Conservation (phyloP, 2,888 invertebrate species). For the Orthosia gracilis region DNA sequence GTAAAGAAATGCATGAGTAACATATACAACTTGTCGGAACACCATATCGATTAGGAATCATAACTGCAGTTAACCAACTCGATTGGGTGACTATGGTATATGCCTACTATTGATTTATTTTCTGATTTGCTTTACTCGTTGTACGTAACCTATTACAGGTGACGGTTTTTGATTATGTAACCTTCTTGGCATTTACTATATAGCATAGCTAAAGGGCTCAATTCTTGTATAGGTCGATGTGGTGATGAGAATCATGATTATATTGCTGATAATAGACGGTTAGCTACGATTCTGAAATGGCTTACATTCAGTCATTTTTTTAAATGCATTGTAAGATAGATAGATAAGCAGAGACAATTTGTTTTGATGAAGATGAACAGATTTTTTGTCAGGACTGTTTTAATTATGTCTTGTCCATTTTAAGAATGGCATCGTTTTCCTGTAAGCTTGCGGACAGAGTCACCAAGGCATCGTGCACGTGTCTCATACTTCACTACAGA, state of each 20-base stretch:
- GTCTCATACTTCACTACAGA: conserved; percentile 26
- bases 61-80: conserved; percentile 43
- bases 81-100: conserved; percentile 18
- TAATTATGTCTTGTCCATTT: not conserved
- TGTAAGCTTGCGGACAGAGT: conserved; percentile 18
- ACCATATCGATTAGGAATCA: conserved; percentile 21
- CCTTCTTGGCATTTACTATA: not conserved
- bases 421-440: conserved; percentile 25
- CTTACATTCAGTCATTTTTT: not conserved
- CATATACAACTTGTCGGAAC: not conserved
- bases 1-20: conserved; percentile 12
- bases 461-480: not conserved
- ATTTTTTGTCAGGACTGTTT: conserved; percentile 10
- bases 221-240: not conserved
- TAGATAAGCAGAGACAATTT: not conserved
- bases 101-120: conserved; percentile 37
- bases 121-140: conserved; percentile 24
- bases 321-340: conserved; percentile 3
- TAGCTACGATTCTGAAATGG: not conserved
- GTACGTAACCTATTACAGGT: conserved; percentile 14
- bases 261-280: not conserved
- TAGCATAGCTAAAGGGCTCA: not conserved
- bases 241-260: not conserved
- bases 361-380: conserved; percentile 15
- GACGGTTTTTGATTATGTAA: conserved; percentile 20